Percentiles rank a stretch among this genome's conserved stretches.
Conservation (phyloP, 1,140 invertebrate genomes). For the Anoplolepis gracilipes region DNA sequence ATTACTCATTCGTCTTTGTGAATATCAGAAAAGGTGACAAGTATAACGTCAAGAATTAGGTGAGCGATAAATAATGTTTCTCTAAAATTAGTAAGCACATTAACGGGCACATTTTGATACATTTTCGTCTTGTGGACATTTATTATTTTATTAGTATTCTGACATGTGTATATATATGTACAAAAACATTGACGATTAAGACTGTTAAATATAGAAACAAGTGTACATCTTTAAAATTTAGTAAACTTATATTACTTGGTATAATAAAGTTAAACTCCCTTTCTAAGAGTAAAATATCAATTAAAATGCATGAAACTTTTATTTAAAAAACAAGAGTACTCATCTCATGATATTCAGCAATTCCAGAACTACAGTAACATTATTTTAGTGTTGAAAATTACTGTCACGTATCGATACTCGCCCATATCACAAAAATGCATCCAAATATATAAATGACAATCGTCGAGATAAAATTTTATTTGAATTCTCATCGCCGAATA, state of each 20-base stretch:
- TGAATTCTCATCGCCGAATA: neutral
- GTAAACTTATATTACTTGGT: neutral
- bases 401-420: neutral
- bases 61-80: slow-evolving; percentile 23
- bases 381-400: neutral
- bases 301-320: neutral
- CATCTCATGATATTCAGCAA: neutral
- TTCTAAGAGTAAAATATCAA: slow-evolving; percentile 9
- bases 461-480: neutral
- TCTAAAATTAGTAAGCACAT: neutral
- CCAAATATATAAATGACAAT: neutral
- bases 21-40: slow-evolving; percentile 22
- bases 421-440: neutral
- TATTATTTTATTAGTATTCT: slow-evolving; percentile 8
- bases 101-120: neutral
- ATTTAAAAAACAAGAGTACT: neutral
- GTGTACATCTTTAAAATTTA: neutral
- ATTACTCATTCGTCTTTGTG: slow-evolving; percentile 28
- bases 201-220: neutral
- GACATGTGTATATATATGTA: neutral
- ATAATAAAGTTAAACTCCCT: neutral
- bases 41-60: slow-evolving; percentile 36
- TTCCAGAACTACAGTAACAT: neutral
- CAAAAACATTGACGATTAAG: neutral
- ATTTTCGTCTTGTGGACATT: neutral